Evolutionary conservation across 2,113 vertebrate genomes (phyloP).

Genomic region (Oxygymnocypris stewartii): DNA sequence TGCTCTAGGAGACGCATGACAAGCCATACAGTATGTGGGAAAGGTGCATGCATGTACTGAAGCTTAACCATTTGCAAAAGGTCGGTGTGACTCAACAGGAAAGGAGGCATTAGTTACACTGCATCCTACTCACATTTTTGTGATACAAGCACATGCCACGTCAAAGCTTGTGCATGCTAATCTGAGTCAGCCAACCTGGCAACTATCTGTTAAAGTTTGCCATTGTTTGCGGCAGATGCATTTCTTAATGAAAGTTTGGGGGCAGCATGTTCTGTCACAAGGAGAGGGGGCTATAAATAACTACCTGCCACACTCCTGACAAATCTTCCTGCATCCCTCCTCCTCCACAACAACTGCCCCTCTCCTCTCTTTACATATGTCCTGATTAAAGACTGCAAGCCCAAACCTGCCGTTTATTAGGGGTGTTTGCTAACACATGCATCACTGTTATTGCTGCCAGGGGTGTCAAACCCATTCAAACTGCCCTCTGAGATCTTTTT

Average conservation of each 20-base stretch:
- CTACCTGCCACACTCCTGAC: constrained; percentile 2
- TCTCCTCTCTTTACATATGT: constrained; percentile 14
- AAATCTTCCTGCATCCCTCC: constrained; percentile 30
- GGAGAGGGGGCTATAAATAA: constrained; percentile 26
- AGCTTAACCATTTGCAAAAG: constrained; percentile 11
- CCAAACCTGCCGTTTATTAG: background rate
- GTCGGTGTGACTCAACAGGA: constrained; percentile 10
- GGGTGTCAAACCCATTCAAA: background rate
- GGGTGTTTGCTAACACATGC: background rate
- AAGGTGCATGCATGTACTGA: constrained; percentile 1
- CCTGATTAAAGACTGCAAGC: constrained; percentile 12
- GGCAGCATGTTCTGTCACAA: constrained; percentile 14
- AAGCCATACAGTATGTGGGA: background rate
- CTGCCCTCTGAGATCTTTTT: background rate
- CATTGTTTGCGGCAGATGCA: constrained; percentile 9
- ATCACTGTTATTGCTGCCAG: background rate
- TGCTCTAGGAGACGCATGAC: background rate
- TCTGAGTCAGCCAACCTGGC: background rate
- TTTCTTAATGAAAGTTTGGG: constrained; percentile 12
- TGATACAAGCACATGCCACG: background rate
- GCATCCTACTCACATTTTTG: constrained; percentile 9
- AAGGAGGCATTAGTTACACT: background rate
- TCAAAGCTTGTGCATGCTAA: background rate
- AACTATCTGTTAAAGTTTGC: background rate
- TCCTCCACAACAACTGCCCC: constrained; percentile 35